Conservation (phyloP, 2,113 vertebrate genomes). For the Phaethon lepturus region DNA sequence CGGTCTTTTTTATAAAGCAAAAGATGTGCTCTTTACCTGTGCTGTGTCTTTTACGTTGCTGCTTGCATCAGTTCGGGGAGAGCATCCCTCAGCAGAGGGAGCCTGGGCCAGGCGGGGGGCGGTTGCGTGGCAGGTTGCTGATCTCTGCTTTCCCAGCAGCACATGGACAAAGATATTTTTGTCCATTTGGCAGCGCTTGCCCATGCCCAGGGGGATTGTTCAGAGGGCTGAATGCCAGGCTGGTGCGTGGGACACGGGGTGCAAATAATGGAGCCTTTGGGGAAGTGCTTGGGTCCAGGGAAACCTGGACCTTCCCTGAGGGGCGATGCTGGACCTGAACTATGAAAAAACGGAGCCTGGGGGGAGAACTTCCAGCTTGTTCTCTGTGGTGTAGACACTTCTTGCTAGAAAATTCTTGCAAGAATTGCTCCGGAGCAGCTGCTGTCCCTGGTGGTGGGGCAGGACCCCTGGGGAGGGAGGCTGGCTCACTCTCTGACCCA, state of each 20-base stretch:
- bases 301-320: not conserved
- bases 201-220: not conserved
- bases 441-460: not conserved
- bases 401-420: not conserved
- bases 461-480: not conserved
- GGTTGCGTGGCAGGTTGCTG: not conserved
- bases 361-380: not conserved
- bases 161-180: rapidly evolving
- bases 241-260: rapidly evolving
- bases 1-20: slow-evolving; percentile 42
- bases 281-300: not conserved
- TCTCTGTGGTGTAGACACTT: not conserved
- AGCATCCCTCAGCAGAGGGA: not conserved
- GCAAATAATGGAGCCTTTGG: not conserved
- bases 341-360: not conserved
- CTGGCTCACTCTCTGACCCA: not conserved
- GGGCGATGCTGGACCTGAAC: not conserved
- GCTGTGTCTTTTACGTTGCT: not conserved
- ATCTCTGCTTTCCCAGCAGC: not conserved
- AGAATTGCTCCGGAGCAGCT: rapidly evolving
- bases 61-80: not conserved
- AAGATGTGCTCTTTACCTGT: not conserved
- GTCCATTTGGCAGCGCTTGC: not conserved
- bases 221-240: rapidly evolving
- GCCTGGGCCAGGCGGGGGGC: not conserved